These are phyloP conservation scores for Metaphire vulgaris DNA, from an alignment of 1,140 invertebrate species.

Conservation along the genomic window DNA sequence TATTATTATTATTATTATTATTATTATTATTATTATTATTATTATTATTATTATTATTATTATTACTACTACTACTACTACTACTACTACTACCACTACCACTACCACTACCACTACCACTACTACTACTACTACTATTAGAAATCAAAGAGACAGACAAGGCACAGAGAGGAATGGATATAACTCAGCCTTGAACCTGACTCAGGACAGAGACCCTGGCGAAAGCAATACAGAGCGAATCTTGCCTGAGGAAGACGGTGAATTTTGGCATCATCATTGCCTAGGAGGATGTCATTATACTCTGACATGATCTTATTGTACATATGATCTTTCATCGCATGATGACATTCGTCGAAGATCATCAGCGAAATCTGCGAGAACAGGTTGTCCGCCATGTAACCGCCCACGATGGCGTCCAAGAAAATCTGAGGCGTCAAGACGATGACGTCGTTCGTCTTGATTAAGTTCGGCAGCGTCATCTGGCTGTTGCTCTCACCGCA, in stretches of 20 bases:
- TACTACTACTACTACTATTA: no score
- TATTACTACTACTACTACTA: no score
- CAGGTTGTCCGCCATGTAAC: not conserved
- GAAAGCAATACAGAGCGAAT: no score
- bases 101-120: no score
- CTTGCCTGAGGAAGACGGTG: conserved; percentile 29
- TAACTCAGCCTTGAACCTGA: no score
- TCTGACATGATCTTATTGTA: conserved; percentile 43
- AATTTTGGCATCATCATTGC: not conserved
- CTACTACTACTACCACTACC: no score
- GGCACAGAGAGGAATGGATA: no score
- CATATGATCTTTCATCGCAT: conserved; percentile 42
- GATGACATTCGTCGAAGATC: conserved; percentile 50
- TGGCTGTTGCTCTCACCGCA: conserved; percentile 7
- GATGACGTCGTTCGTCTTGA: conserved; percentile 34
- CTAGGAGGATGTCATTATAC: conserved; percentile 33
- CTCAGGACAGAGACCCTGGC: no score
- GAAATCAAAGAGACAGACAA: no score
- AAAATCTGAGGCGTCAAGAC: conserved; percentile 49
- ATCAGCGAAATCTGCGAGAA: conserved; percentile 36
- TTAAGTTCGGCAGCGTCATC: conserved; percentile 31
- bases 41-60: no score
- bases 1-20: no score
- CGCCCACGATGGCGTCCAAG: conserved; percentile 39
- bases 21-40: no score